Conservation (phyloP, 2,113 vertebrate species). For the Oxyruncus cristatus region DNA sequence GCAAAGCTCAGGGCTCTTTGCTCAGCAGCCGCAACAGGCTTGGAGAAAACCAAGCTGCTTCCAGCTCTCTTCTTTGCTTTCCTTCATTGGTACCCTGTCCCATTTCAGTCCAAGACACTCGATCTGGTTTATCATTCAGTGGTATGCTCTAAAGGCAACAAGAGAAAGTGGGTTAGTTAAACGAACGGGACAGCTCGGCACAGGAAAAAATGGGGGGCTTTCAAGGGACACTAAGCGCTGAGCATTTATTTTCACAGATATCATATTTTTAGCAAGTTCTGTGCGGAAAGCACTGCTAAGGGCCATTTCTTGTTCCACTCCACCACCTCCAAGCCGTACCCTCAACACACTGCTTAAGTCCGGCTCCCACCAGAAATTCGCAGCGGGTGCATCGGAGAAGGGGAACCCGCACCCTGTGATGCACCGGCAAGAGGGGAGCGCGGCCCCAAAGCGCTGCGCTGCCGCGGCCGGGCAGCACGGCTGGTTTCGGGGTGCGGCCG, state of each 20-base stretch:
- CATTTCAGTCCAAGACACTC: constrained; percentile 67
- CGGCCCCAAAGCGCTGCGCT: background rate
- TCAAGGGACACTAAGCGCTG: background rate
- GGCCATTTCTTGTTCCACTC: background rate
- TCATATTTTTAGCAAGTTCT: background rate
- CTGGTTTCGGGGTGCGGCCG: background rate
- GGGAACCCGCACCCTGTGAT: too few species aligned
- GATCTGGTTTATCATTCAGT: constrained; percentile 54
- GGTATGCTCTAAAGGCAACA: constrained; percentile 1
- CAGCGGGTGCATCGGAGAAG: accelerated
- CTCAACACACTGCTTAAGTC: background rate
- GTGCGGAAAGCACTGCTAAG: background rate
- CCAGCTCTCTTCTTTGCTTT: constrained; percentile 55
- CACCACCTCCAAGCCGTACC: background rate
- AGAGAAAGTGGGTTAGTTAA: constrained; percentile 12
- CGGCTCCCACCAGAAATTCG: background rate
- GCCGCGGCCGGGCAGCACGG: background rate
- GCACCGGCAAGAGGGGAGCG: background rate
- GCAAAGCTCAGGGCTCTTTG: constrained; percentile 57
- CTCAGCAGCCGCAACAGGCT: constrained; percentile 36
- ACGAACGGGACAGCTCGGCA: background rate
- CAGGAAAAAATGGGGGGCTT: background rate
- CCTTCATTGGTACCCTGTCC: constrained; percentile 68
- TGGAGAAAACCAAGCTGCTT: constrained; percentile 50
- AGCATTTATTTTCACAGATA: background rate